phyloP scores from a whole-genome alignment of 2,797 vertebrate species.

The Neosilurus mollespiculum region DNA sequence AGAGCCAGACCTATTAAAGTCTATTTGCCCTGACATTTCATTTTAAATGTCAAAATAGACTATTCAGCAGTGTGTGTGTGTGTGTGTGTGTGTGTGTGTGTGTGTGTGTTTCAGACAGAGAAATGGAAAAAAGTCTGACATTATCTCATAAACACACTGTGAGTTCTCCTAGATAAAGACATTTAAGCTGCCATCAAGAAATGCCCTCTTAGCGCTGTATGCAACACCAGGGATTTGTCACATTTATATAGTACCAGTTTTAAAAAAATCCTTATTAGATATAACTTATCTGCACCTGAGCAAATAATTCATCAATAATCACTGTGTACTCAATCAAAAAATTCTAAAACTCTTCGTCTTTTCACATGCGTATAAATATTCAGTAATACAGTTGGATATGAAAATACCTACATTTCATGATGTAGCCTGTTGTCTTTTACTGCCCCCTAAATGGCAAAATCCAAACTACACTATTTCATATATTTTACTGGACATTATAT shows the following conservation, averaged over 20 bases:
- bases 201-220: conserved; percentile 22
- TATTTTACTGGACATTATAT: conserved; percentile 8
- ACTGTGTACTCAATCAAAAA: not conserved
- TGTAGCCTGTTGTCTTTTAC: conserved; percentile 65
- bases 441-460: conserved; percentile 73
- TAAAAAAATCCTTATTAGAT: not conserved
- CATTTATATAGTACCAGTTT: conserved; percentile 1
- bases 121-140: conserved; percentile 51
- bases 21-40: conserved; percentile 54
- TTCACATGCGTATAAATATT: conserved; percentile 10
- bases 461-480: conserved; percentile 35
- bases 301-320: not conserved
- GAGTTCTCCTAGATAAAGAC: conserved; percentile 51
- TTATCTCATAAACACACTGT: conserved; percentile 52
- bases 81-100: no score
- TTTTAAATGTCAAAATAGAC: conserved; percentile 61
- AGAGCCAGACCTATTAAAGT: conserved; percentile 52
- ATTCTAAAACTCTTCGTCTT: not conserved
- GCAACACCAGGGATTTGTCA: conserved; percentile 29
- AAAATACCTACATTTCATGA: conserved; percentile 10
- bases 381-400: not conserved
- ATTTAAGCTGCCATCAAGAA: conserved; percentile 41
- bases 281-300: not conserved
- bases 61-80: conserved; percentile 37
- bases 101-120: not conserved